phyloP scores from a whole-genome alignment of 1,140 invertebrate species.

The Camponotus floridanus region DNA sequence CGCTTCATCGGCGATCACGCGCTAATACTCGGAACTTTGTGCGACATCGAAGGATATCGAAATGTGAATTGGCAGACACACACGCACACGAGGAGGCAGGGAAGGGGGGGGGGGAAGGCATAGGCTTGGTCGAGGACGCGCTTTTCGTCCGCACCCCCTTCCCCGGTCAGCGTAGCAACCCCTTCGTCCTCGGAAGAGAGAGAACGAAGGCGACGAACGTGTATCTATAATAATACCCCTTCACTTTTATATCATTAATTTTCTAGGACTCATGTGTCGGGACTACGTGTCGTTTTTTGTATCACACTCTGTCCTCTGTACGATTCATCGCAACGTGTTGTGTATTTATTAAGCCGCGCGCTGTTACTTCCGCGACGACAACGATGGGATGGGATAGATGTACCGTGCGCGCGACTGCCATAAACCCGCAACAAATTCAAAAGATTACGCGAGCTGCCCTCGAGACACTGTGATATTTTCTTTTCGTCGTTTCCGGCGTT shows the following conservation, averaged over 20 bases:
- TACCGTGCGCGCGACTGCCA: conserved; percentile 47
- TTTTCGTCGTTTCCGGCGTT: conserved; percentile 45
- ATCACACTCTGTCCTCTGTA: conserved; percentile 67
- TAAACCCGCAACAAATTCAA: conserved; percentile 26
- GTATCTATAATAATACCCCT: conserved; percentile 64
- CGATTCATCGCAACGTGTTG: conserved; percentile 65
- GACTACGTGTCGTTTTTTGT: conserved; percentile 68
- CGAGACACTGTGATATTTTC: conserved; percentile 63
- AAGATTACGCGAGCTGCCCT: conserved; percentile 53
- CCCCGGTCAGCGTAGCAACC: background rate
- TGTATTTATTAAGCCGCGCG: conserved; percentile 56
- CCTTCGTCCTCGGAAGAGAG: conserved; percentile 27
- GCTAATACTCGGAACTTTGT: conserved; percentile 43
- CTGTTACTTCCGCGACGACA: conserved; percentile 31
- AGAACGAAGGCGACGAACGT: conserved; percentile 4
- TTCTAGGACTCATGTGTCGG: conserved; percentile 66
- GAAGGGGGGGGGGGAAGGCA: no score
- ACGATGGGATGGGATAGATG: background rate
- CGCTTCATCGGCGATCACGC: conserved; percentile 41
- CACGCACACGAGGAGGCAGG: conserved; percentile 9
- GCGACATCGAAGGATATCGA: conserved; percentile 65
- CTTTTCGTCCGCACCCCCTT: background rate
- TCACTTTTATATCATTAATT: conserved; percentile 74
- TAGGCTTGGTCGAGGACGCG: no score
- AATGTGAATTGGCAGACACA: conserved; percentile 55